Evolutionary conservation across 2,888 invertebrate species (phyloP), one percentile per base, ranked within the genome.

Genomic region (Calameuta pallipes): DNA sequence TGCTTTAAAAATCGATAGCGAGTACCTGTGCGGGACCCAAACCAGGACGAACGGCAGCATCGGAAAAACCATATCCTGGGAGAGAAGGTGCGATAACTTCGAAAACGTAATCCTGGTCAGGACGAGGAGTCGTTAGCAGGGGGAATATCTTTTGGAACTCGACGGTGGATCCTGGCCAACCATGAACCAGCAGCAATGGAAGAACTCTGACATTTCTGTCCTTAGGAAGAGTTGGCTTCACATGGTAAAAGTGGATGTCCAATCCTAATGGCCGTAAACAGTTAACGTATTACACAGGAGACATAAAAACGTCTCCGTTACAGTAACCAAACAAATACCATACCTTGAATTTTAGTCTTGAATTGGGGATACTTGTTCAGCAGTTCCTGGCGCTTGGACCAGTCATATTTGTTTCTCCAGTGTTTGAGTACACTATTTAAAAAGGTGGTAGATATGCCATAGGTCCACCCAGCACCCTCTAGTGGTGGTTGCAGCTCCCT

Each of bases 101-200:
- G 85, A 96, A 96, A 0, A 94, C 94, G 84, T 94, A 95, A 71
- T 94, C 92, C 35, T 92, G 89, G 74, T 93, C 93, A 0, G 92
- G 86, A 9, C 91, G 91, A 0, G 93, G 93, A 0, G 92, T 92
- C 0, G 93, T 95, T 68, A 96, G 89, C 78, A 94, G 86, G 0
- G 96, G 96, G 77, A 96, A 94, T 31, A 96, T 90, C 77, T 95
- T 95, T 87, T 96, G 95, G 90, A 97, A 97, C 90, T 97, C 97
- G 6, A 95, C 93, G 1, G 97, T 91, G 0, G 96, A 96, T 3
- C 97, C 96, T 0, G 97, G 98, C 97, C 97, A 97, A 33, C 97
- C 97, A 84, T 97, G 97, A 30, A 96, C 89, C 74, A 98, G 78
- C 4, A 97, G 89, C 13, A 98, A 82, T 0, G 97, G 96, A 1